These are phyloP conservation scores for Chymomyza fuscimana DNA, from an alignment of 2,888 invertebrate species.

Conservation along the genomic window DNA sequence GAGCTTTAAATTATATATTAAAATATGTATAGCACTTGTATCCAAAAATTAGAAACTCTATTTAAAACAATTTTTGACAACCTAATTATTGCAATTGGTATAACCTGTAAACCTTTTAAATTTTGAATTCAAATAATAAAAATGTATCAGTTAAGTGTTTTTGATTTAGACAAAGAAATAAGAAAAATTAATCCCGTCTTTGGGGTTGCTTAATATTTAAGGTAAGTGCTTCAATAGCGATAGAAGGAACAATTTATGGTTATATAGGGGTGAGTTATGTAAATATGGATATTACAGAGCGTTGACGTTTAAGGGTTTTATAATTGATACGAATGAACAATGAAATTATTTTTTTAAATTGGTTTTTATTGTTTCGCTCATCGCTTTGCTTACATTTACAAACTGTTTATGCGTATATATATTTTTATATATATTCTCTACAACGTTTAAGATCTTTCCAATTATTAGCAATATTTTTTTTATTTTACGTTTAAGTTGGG, in stretches of 20 bases:
- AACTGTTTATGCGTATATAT: conserved; percentile 62
- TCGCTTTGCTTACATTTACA: conserved; percentile 67
- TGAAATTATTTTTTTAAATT: neutral
- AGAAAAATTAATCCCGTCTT: neutral
- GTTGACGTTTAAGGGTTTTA: conserved; percentile 20
- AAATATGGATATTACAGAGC: too few relatives aligned
- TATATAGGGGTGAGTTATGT: too few relatives aligned
- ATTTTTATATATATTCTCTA: conserved; percentile 70
- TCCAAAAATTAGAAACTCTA: neutral
- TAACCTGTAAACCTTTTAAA: conserved; percentile 34
- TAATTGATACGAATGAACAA: conserved; percentile 28
- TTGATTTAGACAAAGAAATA: conserved; percentile 6
- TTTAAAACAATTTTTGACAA: neutral
- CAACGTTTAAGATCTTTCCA: conserved; percentile 61
- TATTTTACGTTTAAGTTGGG: conserved; percentile 65
- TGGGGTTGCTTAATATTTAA: neutral
- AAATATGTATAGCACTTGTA: neutral
- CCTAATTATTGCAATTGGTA: conserved; percentile 35
- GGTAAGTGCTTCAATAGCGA: neutral
- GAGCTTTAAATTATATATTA: neutral
- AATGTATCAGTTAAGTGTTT: conserved; percentile 34
- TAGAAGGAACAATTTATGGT: neutral
- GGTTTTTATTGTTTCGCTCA: conserved; percentile 31
- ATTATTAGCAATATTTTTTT: conserved; percentile 34
- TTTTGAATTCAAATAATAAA: conserved; percentile 51